phyloP scores from a whole-genome alignment of 2,113 vertebrate genomes.

The Numida meleagris region DNA sequence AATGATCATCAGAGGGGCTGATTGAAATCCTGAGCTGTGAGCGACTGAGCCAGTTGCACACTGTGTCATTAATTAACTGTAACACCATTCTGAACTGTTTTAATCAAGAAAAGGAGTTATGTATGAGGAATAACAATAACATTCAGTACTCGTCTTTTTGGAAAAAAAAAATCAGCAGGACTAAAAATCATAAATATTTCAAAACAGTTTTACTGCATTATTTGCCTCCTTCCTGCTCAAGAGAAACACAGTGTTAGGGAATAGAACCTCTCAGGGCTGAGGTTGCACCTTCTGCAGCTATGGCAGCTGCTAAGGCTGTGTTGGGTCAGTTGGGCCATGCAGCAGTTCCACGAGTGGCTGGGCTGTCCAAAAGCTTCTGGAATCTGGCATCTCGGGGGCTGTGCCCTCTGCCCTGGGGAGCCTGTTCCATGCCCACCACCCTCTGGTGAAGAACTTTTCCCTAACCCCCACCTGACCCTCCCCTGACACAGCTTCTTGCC shows the following conservation, averaged over 20 bases:
- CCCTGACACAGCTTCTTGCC: too few relatives aligned
- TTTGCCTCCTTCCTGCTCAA: not conserved
- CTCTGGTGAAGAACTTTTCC: too few relatives aligned
- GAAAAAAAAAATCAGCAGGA: not conserved
- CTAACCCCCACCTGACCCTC: too few relatives aligned
- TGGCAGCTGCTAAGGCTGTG: not conserved
- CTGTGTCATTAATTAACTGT: not conserved
- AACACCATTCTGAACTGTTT: slow-evolving; percentile 8
- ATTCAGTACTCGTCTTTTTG: not conserved
- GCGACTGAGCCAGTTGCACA: not conserved
- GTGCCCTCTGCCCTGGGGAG: too few relatives aligned
- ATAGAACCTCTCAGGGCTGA: not conserved
- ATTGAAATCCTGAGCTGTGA: not conserved
- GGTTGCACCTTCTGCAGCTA: not conserved
- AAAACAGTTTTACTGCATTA: slow-evolving; percentile 15
- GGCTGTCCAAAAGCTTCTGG: not conserved
- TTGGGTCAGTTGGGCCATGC: not conserved
- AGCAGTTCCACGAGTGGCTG: not conserved
- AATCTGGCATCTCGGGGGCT: too few relatives aligned
- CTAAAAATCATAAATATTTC: slow-evolving; percentile 37
- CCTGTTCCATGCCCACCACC: too few relatives aligned
- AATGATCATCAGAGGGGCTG: not conserved
- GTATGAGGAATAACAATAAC: slow-evolving; percentile 35
- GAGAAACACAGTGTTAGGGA: not conserved
- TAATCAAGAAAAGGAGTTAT: not conserved